phyloP scores from a whole-genome alignment of 2,888 invertebrate genomes.

The Eueremaeus valkanovi region DNA sequence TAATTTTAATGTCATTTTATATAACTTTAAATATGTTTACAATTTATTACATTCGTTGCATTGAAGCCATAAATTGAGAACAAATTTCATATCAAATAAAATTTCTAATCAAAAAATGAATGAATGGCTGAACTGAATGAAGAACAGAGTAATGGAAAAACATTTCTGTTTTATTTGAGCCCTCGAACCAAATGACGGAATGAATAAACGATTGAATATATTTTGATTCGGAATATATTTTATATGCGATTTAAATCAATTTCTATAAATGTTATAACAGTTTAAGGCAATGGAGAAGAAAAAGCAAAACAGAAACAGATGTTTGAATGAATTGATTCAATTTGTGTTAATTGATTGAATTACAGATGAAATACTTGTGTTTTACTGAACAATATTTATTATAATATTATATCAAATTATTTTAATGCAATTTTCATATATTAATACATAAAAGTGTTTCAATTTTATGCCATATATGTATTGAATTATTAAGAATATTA shows the following conservation, averaged over 20 bases:
- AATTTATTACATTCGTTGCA: not conserved
- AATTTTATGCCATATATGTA: too few relatives aligned
- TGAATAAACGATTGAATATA: not conserved
- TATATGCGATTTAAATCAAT: not conserved
- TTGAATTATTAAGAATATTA: too few relatives aligned
- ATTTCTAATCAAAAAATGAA: not conserved
- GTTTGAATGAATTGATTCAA: not conserved
- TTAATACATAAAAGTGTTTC: too few relatives aligned
- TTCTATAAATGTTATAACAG: not conserved
- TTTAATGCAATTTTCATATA: too few relatives aligned
- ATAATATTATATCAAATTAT: not conserved
- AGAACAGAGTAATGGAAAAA: not conserved
- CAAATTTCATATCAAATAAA: not conserved
- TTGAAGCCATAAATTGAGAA: not conserved
- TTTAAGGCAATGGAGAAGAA: not conserved
- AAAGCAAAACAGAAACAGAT: not conserved
- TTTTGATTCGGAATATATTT: slow-evolving; percentile 8
- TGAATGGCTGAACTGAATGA: not conserved
- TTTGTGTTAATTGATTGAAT: slow-evolving; percentile 11
- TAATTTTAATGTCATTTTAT: not conserved
- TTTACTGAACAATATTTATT: not conserved
- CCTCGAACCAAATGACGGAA: not conserved
- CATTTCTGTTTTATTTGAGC: not conserved
- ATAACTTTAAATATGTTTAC: not conserved
- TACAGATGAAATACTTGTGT: not conserved